Base-by-base conservation (phyloP, 2,888 invertebrate genomes). In the Dynastes maya region DNA sequence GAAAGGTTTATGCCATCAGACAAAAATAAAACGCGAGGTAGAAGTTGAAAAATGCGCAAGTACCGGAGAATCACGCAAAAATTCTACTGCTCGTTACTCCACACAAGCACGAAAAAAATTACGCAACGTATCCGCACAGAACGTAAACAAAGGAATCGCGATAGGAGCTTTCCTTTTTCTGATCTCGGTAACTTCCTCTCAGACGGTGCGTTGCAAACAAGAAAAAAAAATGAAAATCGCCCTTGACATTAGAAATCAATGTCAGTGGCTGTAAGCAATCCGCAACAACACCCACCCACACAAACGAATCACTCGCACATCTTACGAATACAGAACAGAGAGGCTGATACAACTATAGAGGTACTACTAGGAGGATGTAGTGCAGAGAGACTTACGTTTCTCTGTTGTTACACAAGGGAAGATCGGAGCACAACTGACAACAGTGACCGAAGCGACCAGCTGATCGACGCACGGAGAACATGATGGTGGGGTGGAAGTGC, bases 351-450 rank as follows among this genome's bases (percentile, higher is more conserved):
- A n/a, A 55, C 55, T 55, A 55, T 8, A 45, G 8, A 45, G 45
- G 45, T 45, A 8, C 45, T 32, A 53, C 53, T 55, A 55, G 2
- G 55, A 55, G 27, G 55, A 65, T 65, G 67, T 53, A 68, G 58
- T 45, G 40, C 65, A 65, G 61, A 78, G 67, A 71, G 53, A 77
- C 81, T 83, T 82, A 82, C 82, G 81, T 80, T 82, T 81, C 79
- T 80, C 77, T 80, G 80, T 79, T 83, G 79, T 78, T 76, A 83
- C 80, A 82, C 83, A 81, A 79, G 79, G 82, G 82, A 81, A 85
- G 82, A 83, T 83, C 85, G 83, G 83, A 84, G 83, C 84, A 85
- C 84, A 84, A 83, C 84, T 85, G 84, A 84, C 84, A 85, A 83
- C 79, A 81, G 80, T 80, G 80, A 81, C 81, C 82, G 80, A 80